Conservation (phyloP, 2,888 invertebrate genomes). For the Melanostoma mellinum region DNA sequence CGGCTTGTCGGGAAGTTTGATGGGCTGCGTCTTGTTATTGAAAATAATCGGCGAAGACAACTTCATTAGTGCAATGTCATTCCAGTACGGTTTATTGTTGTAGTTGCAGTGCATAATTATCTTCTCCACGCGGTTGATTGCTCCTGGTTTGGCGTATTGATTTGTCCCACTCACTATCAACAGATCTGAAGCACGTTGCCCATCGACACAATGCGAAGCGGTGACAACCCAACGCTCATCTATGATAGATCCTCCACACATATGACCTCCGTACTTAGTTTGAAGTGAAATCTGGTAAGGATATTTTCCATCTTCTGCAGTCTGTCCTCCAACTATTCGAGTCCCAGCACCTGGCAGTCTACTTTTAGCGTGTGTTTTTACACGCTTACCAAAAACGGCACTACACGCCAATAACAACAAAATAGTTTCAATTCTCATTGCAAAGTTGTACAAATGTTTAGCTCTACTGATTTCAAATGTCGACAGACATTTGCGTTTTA, state of each 20-base stretch:
- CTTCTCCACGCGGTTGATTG: constrained; percentile 76
- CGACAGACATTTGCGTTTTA: too few relatives aligned
- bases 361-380: background rate
- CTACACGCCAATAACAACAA: constrained; percentile 18
- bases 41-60: constrained; percentile 84
- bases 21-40: constrained; percentile 83
- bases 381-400: background rate
- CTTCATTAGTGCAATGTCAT: constrained; percentile 88
- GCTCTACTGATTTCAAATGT: constrained; percentile 1
- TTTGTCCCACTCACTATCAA: constrained; percentile 78
- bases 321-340: constrained; percentile 79
- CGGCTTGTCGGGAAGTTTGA: constrained; percentile 81
- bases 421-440: constrained; percentile 12
- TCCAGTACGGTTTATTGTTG: constrained; percentile 78
- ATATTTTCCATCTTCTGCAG: constrained; percentile 77
- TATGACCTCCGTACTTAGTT: constrained; percentile 75
- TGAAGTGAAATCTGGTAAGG: constrained; percentile 81
- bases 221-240: constrained; percentile 79
- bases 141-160: constrained; percentile 75
- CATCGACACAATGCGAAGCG: constrained; percentile 79
- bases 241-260: constrained; percentile 81
- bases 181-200: constrained; percentile 27
- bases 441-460: background rate
- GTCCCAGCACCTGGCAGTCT: constrained; percentile 38
- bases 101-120: constrained; percentile 78